phyloP scores from a whole-genome alignment of 2,888 invertebrate genomes.

The Oegoconia quadripuncta region DNA sequence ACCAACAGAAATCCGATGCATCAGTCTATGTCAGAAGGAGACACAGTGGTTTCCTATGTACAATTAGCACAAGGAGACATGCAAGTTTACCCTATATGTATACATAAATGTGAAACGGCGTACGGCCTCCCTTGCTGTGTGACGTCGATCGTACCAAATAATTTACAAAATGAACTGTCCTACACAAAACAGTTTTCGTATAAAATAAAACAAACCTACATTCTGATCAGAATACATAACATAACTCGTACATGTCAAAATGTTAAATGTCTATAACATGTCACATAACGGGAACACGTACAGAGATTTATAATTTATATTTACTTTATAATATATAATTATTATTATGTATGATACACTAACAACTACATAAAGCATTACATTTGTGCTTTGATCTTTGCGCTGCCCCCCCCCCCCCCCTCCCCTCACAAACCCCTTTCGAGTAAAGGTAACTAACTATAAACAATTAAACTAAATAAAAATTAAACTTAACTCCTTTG shows the following conservation, averaged over 20 bases:
- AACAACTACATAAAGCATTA: slow-evolving; percentile 71
- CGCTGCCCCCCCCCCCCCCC: slow-evolving; percentile 19
- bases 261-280: slow-evolving; percentile 26
- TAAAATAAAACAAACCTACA: background rate
- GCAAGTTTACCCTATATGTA: no score
- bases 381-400: slow-evolving; percentile 52
- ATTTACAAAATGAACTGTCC: no score
- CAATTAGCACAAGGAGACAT: no score
- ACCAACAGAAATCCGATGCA: no score
- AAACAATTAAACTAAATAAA: slow-evolving; percentile 23
- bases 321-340: slow-evolving; percentile 27
- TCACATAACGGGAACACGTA: slow-evolving; percentile 48
- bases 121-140: no score
- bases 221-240: background rate
- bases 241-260: background rate
- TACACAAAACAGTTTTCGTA: background rate
- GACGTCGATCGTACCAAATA: no score
- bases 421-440: slow-evolving; percentile 17
- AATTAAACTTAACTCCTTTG: slow-evolving; percentile 52
- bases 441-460: no score
- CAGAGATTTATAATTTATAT: slow-evolving; percentile 46
- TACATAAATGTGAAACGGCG: no score
- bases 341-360: slow-evolving; percentile 48
- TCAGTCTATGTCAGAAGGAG: no score
- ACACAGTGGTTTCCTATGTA: no score